A percentile compares a stretch with the other conserved stretches of the same genome.
Conservation (phyloP, 2,888 invertebrate genomes). For the Luperina testacea region DNA sequence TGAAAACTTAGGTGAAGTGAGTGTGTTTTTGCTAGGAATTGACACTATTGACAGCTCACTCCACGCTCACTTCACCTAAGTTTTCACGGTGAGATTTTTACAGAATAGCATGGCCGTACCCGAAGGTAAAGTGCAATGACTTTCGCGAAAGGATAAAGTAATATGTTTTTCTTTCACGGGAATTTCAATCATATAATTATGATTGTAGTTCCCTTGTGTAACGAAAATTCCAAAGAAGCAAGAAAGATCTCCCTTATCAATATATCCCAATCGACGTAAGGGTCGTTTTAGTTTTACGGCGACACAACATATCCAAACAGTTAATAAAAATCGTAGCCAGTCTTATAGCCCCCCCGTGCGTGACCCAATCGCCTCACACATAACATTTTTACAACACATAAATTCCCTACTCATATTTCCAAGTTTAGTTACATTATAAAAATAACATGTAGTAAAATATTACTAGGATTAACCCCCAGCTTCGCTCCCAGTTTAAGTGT, state of each 20-base stretch:
- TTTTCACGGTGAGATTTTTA: no score
- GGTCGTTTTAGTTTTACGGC: slow-evolving; percentile 66
- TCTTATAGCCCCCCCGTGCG: slow-evolving; percentile 62
- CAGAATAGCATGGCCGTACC: no score
- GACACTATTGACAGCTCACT: no score
- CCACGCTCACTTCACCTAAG: no score
- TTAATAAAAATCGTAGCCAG: slow-evolving; percentile 73
- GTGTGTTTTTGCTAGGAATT: no score
- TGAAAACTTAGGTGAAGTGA: no score
- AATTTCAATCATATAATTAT: no score
- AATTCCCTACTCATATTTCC: slow-evolving; percentile 75
- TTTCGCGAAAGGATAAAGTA: not conserved
- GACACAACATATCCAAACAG: slow-evolving; percentile 71
- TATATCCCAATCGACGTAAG: slow-evolving; percentile 58
- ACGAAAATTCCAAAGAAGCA: slow-evolving; percentile 26
- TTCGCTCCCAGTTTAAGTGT: slow-evolving; percentile 47
- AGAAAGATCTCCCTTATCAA: slow-evolving; percentile 46
- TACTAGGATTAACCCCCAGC: slow-evolving; percentile 57
- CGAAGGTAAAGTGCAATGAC: not conserved
- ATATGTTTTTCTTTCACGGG: no score
- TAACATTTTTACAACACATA: slow-evolving; percentile 78
- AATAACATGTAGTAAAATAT: slow-evolving; percentile 77
- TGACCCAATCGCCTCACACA: slow-evolving; percentile 71
- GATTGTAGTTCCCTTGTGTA: not conserved
- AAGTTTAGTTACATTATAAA: slow-evolving; percentile 78